phyloP scores from a whole-genome alignment of 2,113 vertebrate species.

The Sardina pilchardus region DNA sequence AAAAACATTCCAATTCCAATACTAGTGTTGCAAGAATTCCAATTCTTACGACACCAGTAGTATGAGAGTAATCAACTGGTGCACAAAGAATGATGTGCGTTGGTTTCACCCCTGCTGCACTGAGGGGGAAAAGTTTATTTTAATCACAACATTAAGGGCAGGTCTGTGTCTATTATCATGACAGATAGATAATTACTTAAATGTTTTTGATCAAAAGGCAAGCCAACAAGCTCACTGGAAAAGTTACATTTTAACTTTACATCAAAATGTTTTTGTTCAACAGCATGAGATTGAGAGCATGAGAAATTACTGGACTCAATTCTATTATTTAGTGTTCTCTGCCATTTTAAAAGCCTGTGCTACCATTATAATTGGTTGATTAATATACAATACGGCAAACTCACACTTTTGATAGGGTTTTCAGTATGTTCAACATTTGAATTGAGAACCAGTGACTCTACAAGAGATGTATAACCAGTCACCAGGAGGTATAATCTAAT shows the following conservation, averaged over 20 bases:
- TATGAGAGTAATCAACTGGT: not conserved
- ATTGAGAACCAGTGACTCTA: too few relatives aligned
- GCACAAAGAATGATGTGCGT: not conserved
- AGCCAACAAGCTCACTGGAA: not conserved
- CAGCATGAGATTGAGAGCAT: too few relatives aligned
- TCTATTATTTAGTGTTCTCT: too few relatives aligned
- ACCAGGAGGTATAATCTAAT: too few relatives aligned
- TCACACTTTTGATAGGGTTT: not conserved
- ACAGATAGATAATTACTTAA: not conserved
- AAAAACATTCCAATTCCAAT: not conserved
- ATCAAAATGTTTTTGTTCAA: too few relatives aligned
- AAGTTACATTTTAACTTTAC: not conserved
- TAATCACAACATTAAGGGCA: not conserved
- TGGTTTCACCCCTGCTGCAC: not conserved
- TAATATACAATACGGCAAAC: not conserved
- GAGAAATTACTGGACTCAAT: too few relatives aligned
- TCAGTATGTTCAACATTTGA: not conserved
- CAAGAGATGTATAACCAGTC: too few relatives aligned
- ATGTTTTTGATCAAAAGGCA: not conserved
- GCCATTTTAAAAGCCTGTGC: too few relatives aligned
- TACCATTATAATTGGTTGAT: too few relatives aligned
- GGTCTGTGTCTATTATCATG: not conserved
- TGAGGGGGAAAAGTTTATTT: not conserved
- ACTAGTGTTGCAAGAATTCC: too few relatives aligned
- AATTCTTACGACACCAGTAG: not conserved